Evolutionary conservation across 2,888 invertebrate species (phyloP).

Genomic region (Calameuta idolon): DNA sequence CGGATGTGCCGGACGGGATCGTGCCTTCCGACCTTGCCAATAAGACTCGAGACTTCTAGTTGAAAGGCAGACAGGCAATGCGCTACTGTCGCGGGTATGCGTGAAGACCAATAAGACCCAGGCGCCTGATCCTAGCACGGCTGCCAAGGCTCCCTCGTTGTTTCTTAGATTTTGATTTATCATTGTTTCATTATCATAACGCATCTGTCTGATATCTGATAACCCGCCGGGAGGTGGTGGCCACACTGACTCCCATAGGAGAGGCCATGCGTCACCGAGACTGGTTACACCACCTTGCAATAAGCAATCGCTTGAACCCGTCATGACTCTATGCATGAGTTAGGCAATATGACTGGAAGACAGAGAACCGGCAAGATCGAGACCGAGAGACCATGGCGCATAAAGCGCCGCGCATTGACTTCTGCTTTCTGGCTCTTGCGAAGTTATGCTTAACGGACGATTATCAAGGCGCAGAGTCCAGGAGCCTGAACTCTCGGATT

Average conservation of each 20-base stretch:
- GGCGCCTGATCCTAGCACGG: too few species aligned
- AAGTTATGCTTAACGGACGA: slow-evolving; percentile 1
- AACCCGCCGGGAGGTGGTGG: not conserved
- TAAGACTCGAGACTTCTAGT: not conserved
- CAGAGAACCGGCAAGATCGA: not conserved
- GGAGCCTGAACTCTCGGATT: not conserved
- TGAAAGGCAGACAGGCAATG: not conserved
- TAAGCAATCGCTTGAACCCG: slow-evolving; percentile 51
- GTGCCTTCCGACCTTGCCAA: slow-evolving; percentile 48
- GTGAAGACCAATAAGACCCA: not conserved
- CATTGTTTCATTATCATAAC: not conserved
- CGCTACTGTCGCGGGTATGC: not conserved
- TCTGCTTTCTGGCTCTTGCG: slow-evolving; percentile 8
- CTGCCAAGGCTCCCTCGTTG: not conserved
- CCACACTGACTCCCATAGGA: not conserved
- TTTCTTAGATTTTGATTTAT: not conserved
- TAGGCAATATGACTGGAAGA: slow-evolving; percentile 33
- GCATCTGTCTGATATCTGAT: not conserved
- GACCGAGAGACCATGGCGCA: not conserved
- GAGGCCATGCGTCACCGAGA: slow-evolving; percentile 43
- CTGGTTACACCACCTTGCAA: slow-evolving; percentile 46
- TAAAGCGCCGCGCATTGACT: slow-evolving; percentile 11
- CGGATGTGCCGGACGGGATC: slow-evolving; percentile 45
- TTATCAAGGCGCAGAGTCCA: not conserved
- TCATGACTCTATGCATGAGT: slow-evolving; percentile 61